Evolutionary conservation across 2,888 invertebrate species (phyloP), one percentile per base, ranked within the genome.

Genomic region (Acronicta aceris): DNA sequence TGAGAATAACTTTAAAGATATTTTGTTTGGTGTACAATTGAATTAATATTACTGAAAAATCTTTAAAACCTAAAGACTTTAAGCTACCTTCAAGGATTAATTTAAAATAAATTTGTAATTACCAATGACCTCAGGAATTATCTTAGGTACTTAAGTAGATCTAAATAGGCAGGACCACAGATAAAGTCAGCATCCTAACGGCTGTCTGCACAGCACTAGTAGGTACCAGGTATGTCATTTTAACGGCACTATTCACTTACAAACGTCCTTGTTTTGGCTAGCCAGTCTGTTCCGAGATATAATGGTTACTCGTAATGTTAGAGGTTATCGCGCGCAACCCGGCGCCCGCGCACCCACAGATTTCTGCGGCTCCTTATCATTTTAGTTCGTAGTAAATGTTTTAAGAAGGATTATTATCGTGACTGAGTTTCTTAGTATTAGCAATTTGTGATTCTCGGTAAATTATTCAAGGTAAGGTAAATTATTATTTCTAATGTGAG

Each of bases 321-420:
- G 16, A 58, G 76, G 79, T 70, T 76, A 76, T 76, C 76, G 38
- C 43, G 41, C 45, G 17, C 53, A 13, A 59, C 58, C 52, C 59
- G 33, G 56, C 61, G 52, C 59, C 60, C 60, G 58, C 55, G 56
- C 42, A 58, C 58, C 56, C 65, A 57, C 74, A 38, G 69, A 76
- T 79, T 78, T 78, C 77, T 64, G 65, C 77, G 77, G 76, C 76
- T 41, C 62, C 51, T 67, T 79, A 79, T 79, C 79, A 58, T 25
- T 55, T 8, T 17, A 48, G 25, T 56, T 56, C 46, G 48, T 47
- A 48, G 50, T 54, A 46, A 59, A 65, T 68, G 57, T 42, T 66
- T 59, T 56, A 53, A 53, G 17, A 46, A 17, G 62, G 74, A 74
- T 45, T 45, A 56, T 61, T 38, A 50, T 53, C 50, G 27, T 40